These are phyloP conservation scores for Paguma larvata DNA, from an alignment of 2,797 vertebrate genomes.

Conservation along the genomic window DNA sequence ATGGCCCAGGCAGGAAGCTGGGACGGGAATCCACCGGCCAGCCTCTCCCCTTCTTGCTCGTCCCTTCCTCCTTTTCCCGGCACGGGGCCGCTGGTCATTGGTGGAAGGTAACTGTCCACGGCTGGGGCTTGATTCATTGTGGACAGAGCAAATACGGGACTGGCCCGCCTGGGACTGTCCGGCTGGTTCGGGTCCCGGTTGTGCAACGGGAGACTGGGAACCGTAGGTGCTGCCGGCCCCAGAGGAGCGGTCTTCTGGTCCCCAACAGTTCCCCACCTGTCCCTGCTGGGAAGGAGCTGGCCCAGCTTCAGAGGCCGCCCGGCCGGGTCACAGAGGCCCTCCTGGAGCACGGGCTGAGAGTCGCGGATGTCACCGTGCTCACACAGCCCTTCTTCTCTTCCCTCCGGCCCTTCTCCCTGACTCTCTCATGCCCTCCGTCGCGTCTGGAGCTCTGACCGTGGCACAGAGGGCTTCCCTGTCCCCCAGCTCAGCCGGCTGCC, in stretches of 20 bases:
- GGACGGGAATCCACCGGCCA: background rate
- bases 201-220: background rate
- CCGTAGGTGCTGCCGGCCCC: rapidly evolving
- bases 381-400: rapidly evolving
- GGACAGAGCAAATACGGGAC: background rate
- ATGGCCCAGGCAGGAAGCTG: background rate
- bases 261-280: no score
- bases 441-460: background rate
- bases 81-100: rapidly evolving
- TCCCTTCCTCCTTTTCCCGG: background rate
- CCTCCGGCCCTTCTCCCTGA: background rate
- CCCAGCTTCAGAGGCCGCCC: background rate
- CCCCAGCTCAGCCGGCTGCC: background rate
- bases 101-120: rapidly evolving
- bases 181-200: background rate
- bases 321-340: background rate
- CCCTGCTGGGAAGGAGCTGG: background rate
- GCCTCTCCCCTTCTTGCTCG: background rate
- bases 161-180: background rate
- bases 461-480: background rate
- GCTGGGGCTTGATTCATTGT: no score
- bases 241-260: background rate
- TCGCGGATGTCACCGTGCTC: rapidly evolving
- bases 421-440: rapidly evolving
- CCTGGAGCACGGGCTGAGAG: background rate